Evolutionary conservation across 2,113 vertebrate species (phyloP).

Genomic region (Garra rufa): DNA sequence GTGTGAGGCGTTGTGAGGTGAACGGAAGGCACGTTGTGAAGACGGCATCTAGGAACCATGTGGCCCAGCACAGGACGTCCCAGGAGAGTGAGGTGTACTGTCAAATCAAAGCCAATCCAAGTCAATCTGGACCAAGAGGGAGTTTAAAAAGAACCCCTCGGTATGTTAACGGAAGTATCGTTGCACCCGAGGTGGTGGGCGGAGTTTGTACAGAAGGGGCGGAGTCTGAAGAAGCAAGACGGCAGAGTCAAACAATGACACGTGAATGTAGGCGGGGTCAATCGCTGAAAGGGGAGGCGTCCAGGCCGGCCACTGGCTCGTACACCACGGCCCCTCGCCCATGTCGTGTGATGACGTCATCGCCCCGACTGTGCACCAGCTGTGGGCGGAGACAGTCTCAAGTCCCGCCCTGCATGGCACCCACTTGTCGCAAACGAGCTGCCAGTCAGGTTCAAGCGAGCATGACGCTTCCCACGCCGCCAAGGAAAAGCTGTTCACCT

Average conservation of each 20-base stretch:
- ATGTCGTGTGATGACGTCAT: conserved; percentile 60
- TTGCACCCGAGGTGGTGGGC: conserved; percentile 77
- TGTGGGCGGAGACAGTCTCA: conserved; percentile 75
- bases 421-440: conserved; percentile 69
- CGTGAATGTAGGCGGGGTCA: conserved; percentile 69
- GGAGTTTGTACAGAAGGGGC: conserved; percentile 74
- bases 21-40: conserved; percentile 60
- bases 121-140: conserved; percentile 53
- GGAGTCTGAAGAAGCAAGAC: conserved; percentile 53
- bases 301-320: conserved; percentile 59
- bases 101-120: conserved; percentile 72
- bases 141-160: conserved; percentile 69
- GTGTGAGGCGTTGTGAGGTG: conserved; percentile 35
- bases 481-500: conserved; percentile 61
- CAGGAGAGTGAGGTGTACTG: conserved; percentile 76
- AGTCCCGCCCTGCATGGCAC: conserved; percentile 68
- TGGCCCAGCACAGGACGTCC: conserved; percentile 69
- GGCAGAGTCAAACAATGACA: conserved; percentile 46
- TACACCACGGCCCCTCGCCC: conserved; percentile 73
- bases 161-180: conserved; percentile 79
- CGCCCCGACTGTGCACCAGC: conserved; percentile 68
- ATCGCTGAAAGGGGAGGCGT: conserved; percentile 68
- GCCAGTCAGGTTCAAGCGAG: conserved; percentile 68
- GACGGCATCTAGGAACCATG: conserved; percentile 43
- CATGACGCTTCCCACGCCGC: conserved; percentile 74